Conservation (phyloP, 2,113 vertebrate genomes). For the Rhabdomys dilectus region DNA sequence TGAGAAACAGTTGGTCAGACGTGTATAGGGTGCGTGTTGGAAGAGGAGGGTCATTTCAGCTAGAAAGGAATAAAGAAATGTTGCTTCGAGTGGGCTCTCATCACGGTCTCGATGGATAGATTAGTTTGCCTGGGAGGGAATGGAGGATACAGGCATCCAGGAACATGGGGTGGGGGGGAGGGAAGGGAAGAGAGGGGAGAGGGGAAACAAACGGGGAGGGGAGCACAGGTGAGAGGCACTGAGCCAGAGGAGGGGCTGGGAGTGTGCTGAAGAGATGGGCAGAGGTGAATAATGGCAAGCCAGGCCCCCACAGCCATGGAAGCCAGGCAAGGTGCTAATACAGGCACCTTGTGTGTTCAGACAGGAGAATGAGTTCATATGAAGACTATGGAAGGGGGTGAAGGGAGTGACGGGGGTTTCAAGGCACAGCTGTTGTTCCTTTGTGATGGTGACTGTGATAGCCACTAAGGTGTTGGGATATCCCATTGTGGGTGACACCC, state of each 20-base stretch:
- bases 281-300: no score
- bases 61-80: neutral
- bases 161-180: no score
- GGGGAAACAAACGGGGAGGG: no score
- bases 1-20: neutral
- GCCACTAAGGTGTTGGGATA: neutral
- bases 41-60: neutral
- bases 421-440: no score
- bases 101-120: neutral
- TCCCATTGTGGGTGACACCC: neutral
- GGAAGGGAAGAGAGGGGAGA: no score
- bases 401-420: no score
- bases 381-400: no score
- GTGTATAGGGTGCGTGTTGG: fast-evolving
- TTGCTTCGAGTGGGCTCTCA: neutral
- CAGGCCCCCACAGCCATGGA: neutral
- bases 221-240: neutral
- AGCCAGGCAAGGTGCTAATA: neutral
- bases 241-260: fast-evolving
- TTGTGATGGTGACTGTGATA: no score
- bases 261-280: neutral
- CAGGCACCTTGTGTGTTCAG: neutral
- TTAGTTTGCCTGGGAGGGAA: neutral
- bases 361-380: neutral
- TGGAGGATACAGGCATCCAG: neutral